Evolutionary conservation across 2,888 invertebrate species (phyloP).

Genomic region (Limenitis camilla): DNA sequence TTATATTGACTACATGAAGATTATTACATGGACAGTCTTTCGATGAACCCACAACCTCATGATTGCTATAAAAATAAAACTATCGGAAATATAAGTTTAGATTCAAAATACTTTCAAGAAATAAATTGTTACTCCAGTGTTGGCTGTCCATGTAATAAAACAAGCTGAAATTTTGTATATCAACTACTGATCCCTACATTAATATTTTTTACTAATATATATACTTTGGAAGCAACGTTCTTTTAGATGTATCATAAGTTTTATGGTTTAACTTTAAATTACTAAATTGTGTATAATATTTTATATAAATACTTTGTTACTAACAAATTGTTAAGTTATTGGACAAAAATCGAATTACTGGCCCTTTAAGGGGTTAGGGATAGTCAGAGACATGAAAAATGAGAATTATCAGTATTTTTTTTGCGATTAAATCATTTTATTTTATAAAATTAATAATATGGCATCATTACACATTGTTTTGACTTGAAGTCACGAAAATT

Average conservation of each 20-base stretch:
- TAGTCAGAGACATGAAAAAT: slow-evolving; percentile 9
- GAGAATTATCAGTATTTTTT: too few relatives aligned
- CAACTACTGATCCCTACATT: slow-evolving; percentile 33
- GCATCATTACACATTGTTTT: too few relatives aligned
- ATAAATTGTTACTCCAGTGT: not conserved
- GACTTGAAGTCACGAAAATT: too few relatives aligned
- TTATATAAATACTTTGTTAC: slow-evolving; percentile 61
- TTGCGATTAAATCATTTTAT: too few relatives aligned
- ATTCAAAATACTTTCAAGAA: not conserved
- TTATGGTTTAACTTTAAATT: slow-evolving; percentile 52
- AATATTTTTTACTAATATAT: slow-evolving; percentile 45
- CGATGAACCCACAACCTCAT: slow-evolving; percentile 45
- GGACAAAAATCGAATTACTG: too few relatives aligned
- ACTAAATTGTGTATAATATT: slow-evolving; percentile 66
- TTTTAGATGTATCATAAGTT: slow-evolving; percentile 64
- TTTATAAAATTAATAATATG: too few relatives aligned
- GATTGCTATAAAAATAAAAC: slow-evolving; percentile 14
- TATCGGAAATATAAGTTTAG: not conserved
- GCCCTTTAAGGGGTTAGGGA: too few relatives aligned
- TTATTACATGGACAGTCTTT: slow-evolving; percentile 26
- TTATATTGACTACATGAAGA: slow-evolving; percentile 11
- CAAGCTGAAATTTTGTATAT: slow-evolving; percentile 11
- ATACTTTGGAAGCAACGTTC: slow-evolving; percentile 67
- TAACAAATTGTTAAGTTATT: slow-evolving; percentile 64
- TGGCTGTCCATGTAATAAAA: slow-evolving; percentile 14